Percentiles rank a stretch among this genome's conserved stretches.
phyloP scores from a whole-genome alignment of 2,888 invertebrate genomes.

The Andrena bucephala region DNA sequence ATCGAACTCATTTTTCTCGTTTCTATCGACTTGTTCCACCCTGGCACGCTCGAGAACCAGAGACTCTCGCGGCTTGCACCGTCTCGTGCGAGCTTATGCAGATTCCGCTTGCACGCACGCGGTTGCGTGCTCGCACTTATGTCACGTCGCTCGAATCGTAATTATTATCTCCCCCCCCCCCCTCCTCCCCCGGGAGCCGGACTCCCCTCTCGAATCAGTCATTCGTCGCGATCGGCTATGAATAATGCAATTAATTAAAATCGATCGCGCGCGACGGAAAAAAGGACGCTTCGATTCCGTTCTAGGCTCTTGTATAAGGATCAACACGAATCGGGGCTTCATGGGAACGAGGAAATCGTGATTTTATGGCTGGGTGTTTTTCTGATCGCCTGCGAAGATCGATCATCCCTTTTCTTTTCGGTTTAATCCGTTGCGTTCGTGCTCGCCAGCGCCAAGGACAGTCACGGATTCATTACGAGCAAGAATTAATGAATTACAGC shows the following conservation, averaged over 20 bases:
- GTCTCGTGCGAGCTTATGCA: conserved; percentile 30
- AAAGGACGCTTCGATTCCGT: neutral
- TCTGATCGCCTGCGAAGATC: neutral
- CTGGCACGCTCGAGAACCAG: neutral
- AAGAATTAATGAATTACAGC: conserved; percentile 4
- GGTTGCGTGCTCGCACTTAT: conserved; percentile 71
- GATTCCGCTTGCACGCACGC: conserved; percentile 33
- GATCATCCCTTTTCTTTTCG: conserved; percentile 12
- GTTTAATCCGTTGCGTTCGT: conserved; percentile 17
- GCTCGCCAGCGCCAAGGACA: neutral
- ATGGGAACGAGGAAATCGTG: conserved; percentile 42
- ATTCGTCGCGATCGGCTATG: conserved; percentile 53
- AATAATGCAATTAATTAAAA: conserved; percentile 72
- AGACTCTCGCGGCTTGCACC: neutral
- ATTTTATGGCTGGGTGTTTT: conserved; percentile 23
- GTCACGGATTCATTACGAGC: conserved; percentile 14
- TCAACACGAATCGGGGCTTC: neutral
- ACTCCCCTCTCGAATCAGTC: conserved; percentile 30
- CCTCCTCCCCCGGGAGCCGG: neutral
- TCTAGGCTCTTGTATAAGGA: neutral
- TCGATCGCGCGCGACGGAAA: neutral
- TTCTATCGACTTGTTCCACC: neutral
- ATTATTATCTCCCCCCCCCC: conserved; percentile 47
- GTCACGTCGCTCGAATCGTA: conserved; percentile 69
- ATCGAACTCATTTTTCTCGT: conserved; percentile 24